Base-by-base conservation (phyloP, 2,797 vertebrate species). In the Siniperca scherzeri region DNA sequence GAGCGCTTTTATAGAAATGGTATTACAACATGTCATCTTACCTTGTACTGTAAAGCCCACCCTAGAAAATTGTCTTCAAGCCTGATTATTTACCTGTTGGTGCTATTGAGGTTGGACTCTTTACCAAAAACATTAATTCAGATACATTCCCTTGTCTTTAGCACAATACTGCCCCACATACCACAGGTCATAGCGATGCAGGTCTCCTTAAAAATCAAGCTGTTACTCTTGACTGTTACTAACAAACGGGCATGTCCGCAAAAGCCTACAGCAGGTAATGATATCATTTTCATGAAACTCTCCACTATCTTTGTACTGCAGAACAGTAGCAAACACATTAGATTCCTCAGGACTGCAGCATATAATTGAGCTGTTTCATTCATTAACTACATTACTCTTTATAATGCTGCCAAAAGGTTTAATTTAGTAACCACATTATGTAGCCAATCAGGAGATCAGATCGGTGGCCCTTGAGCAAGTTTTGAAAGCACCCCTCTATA, bases 301-400 rank as follows among this genome's bases (percentile, higher is more conserved):
- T 50, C 19, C 46, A 38, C 36, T 46, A 65, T 74, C 72, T 79
- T 86, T 76, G 11, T 81, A 82, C 71, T 22, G 61, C 84, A 75
- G 61, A 86, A 66, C 50, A 48, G 84, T 84, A 89, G 88, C 86
- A 89, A 87, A 81, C 61, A 42, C 85, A 30, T 88, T 79, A 19
- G 74, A 89, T 36, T 90, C 89, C 91, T 95, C 93, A 93, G 94
- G 93, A 93, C 89, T 19, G 57, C 86, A 82, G 77, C 62, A 17
- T 50, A 5, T 56, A 60, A 85, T 22, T 36, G 46, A 85, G 78
- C 85, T 36, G 84, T 79, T 82, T 78, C 73, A 88, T 80, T 78
- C 83, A 86, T 86, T 14, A 76, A 72, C 72, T 22, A 64, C 67
- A n/a, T 74, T 21, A 56, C 56, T 89, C 77, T 85, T 82, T 78